Conservation (phyloP, 2,797 vertebrate species). For the Distichodus sexfasciatus region DNA sequence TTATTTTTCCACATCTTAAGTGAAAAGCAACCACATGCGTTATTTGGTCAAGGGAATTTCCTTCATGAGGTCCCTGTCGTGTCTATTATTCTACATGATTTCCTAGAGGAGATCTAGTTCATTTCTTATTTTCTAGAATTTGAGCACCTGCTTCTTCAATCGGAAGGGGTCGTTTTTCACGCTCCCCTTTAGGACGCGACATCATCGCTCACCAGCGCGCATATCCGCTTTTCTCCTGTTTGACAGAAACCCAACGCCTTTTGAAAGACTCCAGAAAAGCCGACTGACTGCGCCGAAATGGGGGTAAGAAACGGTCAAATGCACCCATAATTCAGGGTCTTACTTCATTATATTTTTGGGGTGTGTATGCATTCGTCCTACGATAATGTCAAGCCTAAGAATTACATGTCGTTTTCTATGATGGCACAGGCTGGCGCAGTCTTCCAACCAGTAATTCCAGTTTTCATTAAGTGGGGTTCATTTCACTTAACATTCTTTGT, state of each 20-base stretch:
- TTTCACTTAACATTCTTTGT: not conserved
- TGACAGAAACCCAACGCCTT: conserved; percentile 40
- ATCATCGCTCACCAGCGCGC: conserved; percentile 23
- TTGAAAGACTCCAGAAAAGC: conserved; percentile 53
- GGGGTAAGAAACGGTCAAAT: conserved; percentile 70
- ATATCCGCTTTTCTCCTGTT: conserved; percentile 45
- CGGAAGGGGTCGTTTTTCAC: conserved; percentile 10
- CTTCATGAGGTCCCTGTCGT: conserved; percentile 31
- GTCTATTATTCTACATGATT: conserved; percentile 12
- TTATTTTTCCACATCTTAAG: too few relatives aligned
- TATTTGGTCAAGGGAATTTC: conserved; percentile 18
- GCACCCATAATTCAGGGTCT: too few relatives aligned
- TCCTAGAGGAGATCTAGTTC: conserved; percentile 13
- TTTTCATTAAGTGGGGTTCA: not conserved
- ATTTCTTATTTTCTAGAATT: conserved; percentile 16
- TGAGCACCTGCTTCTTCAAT: not conserved
- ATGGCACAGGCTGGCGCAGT: too few relatives aligned
- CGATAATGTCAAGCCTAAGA: not conserved
- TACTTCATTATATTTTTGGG: not conserved
- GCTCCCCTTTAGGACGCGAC: not conserved
- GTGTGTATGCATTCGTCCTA: not conserved
- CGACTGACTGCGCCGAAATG: conserved; percentile 67
- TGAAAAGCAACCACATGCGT: conserved; percentile 19
- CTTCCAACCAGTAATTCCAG: too few relatives aligned
- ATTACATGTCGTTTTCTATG: too few relatives aligned